A percentile compares a stretch with the other conserved stretches of the same genome.
Evolutionary conservation across 2,113 vertebrate species (phyloP).

Genomic region (Paraplagusia blochii): DNA sequence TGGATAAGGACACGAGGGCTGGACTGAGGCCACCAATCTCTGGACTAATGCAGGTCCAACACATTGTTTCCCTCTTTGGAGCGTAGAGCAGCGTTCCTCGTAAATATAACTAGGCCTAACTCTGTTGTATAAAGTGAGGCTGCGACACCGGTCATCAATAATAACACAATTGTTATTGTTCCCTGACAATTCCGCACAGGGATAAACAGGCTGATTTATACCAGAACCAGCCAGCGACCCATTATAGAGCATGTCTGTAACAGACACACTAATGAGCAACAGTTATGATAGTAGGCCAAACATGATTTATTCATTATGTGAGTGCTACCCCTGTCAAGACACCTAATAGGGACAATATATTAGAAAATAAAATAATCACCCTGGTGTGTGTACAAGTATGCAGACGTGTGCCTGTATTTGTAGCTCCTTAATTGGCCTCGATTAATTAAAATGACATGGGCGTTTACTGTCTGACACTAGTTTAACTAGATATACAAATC

Average conservation of each 20-base stretch:
- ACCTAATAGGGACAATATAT: conserved; percentile 46
- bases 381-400: neutral
- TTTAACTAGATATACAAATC: conserved; percentile 14
- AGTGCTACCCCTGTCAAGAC: conserved; percentile 49
- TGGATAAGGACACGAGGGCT: conserved; percentile 37
- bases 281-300: conserved; percentile 39
- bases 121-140: conserved; percentile 27
- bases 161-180: conserved; percentile 36
- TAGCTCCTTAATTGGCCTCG: conserved; percentile 7
- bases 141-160: conserved; percentile 47
- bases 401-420: conserved; percentile 2
- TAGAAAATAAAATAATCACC: conserved; percentile 16
- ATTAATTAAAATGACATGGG: conserved; percentile 8
- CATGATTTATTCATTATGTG: conserved; percentile 47
- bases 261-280: conserved; percentile 50
- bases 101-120: conserved; percentile 31
- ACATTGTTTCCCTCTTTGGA: conserved; percentile 26
- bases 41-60: conserved; percentile 33
- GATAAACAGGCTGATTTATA: conserved; percentile 53
- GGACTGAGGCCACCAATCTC: conserved; percentile 27
- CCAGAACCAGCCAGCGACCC: conserved; percentile 38
- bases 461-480: neutral
- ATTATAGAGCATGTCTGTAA: conserved; percentile 39
- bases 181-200: conserved; percentile 53
- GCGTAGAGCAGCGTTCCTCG: conserved; percentile 14